Evolutionary conservation across 2,797 vertebrate species (phyloP), one percentile per base, ranked within the genome.

Genomic region (Tachyglossus aculeatus): DNA sequence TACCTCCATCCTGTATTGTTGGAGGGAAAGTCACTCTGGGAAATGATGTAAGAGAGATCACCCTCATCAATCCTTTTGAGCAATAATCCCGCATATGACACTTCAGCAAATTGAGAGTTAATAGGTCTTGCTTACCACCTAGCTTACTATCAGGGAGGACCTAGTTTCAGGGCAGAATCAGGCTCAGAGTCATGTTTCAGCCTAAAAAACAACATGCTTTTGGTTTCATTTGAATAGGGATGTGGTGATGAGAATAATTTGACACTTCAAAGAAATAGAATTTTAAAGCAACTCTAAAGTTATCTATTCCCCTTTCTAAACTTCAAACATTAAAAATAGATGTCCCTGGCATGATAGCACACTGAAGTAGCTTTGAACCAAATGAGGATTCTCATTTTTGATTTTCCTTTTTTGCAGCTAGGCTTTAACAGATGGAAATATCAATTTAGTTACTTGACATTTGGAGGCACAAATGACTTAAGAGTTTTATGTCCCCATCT

Each of bases 321-420:
- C 74, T 80, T n/a, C 19, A 73, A 75, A 51, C 68, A 56, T 86
- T 71, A 74, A 83, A 86, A 88, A 86, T 86, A 84, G 82, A 86
- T 78, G 68, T 79, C 47, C 73, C 74, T 83, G 84, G 76, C 71
- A 70, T 76, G 80, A 78, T 80, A 78, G 81, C 66, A 74, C 34
- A 67, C 40, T 86, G 71, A 77, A 88, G 63, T 80, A 70, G 74
- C 62, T 77, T 60, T 62, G 51, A 80, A 83, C 73, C 66, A 83
- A 80, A 80, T 79, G 73, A 84, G 66, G 83, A 86, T 81, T 83
- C 81, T 41, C 63, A 86, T 67, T 76, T 59, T 80, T 83, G 62
- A 45, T 80, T 83, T 84, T 74, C 45, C 48, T 76, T 78, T 80
- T 59, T 84, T 47, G 66, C 63, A 83, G 71, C 55, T 75, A 76